Evolutionary conservation across 2,888 invertebrate species (phyloP), one percentile per base, ranked within the genome.

Genomic region (Celastrina argiolus): DNA sequence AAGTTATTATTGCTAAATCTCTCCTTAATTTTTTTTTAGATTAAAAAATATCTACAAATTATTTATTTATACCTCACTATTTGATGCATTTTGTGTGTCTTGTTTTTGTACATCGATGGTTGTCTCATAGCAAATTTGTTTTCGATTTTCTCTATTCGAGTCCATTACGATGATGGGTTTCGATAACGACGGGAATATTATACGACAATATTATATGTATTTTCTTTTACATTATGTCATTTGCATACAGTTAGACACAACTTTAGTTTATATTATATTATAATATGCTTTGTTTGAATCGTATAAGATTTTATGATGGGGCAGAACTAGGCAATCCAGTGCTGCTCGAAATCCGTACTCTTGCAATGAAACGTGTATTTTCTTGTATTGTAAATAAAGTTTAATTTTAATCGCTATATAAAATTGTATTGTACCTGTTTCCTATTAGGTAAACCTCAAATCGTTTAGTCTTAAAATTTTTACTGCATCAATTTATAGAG

Each of bases 141-240:
- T 61, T 59, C 66, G 59, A 66, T 66, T 66, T 66, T 66, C 66
- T 66, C 59, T 59, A 34, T 61, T 45, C 66, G 34, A 61, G 59
- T 66, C 59, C 59, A 66, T 66, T 66, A 61, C 59, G 59, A 66
- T 66, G 66, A 59, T 66, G 45, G 59, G 42, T 42, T 66, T 66
- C 66, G 22, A 61, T 66, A 45, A 42, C 58, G 41, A 41, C 66
- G 59, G 59, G 61, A 61, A 61, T 61, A 61, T 61, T 39, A 39
- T 61, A 22, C 18, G 22, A 22, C n/a, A 22, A 39, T 61, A 61
- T 39, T 39, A 36, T 16, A 58, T 58, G 14, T 39, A 61, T 39
- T 34, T 36, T 10, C 18, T 22, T 8, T 12, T 39, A 34, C 61
- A 39, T 61, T 39, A 39, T 61, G 39, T 61, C 18, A 39, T 22